Percentiles rank a stretch among this genome's conserved stretches.
These are phyloP conservation scores for Maconellicoccus hirsutus DNA, from an alignment of 1,140 invertebrate species.

Conservation along the genomic window DNA sequence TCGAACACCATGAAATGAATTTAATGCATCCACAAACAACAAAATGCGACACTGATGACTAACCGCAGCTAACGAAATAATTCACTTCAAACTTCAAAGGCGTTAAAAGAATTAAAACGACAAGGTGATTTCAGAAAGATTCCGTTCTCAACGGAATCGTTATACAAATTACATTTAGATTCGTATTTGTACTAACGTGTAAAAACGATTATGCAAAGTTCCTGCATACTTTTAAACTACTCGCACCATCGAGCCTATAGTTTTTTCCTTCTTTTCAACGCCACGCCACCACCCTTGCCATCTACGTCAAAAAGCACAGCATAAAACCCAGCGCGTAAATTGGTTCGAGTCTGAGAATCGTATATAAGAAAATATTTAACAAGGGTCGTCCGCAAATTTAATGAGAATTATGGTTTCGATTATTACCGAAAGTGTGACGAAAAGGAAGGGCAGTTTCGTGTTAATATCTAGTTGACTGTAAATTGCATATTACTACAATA, in stretches of 20 bases:
- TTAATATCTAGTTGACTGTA: slow-evolving; percentile 9
- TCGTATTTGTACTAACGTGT: neutral
- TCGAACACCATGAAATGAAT: no score
- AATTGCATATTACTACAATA: slow-evolving; percentile 9
- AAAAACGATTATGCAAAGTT: neutral
- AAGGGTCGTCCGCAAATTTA: slow-evolving; percentile 2
- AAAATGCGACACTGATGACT: no score
- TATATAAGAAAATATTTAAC: neutral
- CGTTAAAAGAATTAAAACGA: neutral
- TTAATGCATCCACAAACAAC: no score
- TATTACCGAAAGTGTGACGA: slow-evolving; percentile 7
- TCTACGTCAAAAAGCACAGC: neutral
- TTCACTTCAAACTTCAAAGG: no score
- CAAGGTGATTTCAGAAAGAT: neutral
- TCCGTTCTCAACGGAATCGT: neutral
- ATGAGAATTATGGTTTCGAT: neutral
- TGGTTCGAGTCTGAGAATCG: no score
- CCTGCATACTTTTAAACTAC: neutral
- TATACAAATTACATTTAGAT: neutral
- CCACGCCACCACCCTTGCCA: no score
- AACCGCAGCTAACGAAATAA: no score
- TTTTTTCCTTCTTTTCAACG: neutral
- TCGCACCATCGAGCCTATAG: neutral
- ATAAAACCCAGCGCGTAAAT: no score
- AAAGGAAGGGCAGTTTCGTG: slow-evolving; percentile 5